Evolutionary conservation across 2,113 vertebrate genomes (phyloP), one percentile per base, ranked within the genome.

Genomic region (Phycodurus eques): DNA sequence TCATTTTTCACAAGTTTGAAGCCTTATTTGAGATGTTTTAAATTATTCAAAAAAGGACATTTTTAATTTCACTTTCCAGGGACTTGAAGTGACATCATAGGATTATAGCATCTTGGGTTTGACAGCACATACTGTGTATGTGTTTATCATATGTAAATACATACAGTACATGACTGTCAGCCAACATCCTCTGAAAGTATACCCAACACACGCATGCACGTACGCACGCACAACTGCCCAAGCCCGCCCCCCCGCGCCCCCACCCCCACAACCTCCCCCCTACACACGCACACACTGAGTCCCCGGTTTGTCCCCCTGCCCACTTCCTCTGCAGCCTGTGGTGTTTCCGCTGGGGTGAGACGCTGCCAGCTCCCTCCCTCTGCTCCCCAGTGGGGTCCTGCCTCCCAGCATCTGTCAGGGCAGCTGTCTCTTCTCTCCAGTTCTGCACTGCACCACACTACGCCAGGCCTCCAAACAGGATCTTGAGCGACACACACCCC

Each of bases 381-480:
- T 85, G 89, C 90, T 92, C 92, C 92, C 93, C 90, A 92, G 93
- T 94, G 92, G 93, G 91, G 92, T 93, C 89, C 92, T 93, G 91
- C 92, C 92, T 93, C 92, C 92, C 90, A 91, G 92, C 93, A 94
- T 94, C 93, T 94, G 93, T 94, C 92, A 92, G 93, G 92, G 92
- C 93, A 93, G 93, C 93, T 94, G 93, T 93, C 90, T 89, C 91
- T 90, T 89, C 89, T 89, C 88, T 86, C 88, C 85, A 85, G 83
- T 79, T 87, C 67, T 81, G 70, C 82, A 69, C 68, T 56, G 51
- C 68, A 57, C 51, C 68, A 69, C 68, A 69, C 39, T 56, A 66
- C 64, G 64, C 64, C 64, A 47, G 64, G 64, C 64, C 64, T 66
- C 64, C 64, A 66, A 66, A 70, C 83, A 81, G 83, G 65, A 86